Base-by-base conservation (phyloP, 2,888 invertebrate genomes). In the Cephus rjabovi region DNA sequence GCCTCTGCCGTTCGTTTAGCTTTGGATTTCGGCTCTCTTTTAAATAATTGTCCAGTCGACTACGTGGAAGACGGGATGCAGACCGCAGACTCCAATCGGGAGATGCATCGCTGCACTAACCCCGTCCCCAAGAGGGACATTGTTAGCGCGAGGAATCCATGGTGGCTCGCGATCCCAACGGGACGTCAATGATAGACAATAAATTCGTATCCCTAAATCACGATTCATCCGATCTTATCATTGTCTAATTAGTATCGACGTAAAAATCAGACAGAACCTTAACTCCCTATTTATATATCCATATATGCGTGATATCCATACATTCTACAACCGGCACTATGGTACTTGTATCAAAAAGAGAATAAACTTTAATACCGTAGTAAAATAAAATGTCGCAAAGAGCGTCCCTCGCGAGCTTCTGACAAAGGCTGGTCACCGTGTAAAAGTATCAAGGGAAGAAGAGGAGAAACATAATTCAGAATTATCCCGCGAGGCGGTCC, bases 381-480 rank as follows among this genome's bases (percentile, higher is more conserved):
- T 33, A 71, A 71, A 71, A 71, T 30, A 71, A 71, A 71, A 71
- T 33, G 71, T 71, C 71, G 71, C 71, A 34, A 56, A 71, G 71
- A 1, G 33, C 6, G 4, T 71, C 71, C 34, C 71, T 31, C 71
- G 71, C 71, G 71, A 71, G 71, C 6, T 34, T 23, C 33, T 71
- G 71, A 71, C 71, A 71, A 71, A 71, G 71, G 71, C 31, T 31
- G 71, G 71, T 33, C n/a, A 34, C 56, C 56, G 9, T 34, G 71
- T 71, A 71, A 71, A 31, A 71, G 71, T 71, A 34, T 74, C 37
- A 68, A 76, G 76, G 83, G 81, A 81, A 84, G 86, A 89, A 83
- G 89, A 89, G 90, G 86, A 87, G 88, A 87, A 86, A 87, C 90
- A 91, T 90, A 90, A 90, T 89, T 91, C 89, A 90, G 90, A 90